Base-by-base conservation (phyloP, 2,797 vertebrate genomes). In the Xiphophorus birchmanni region DNA sequence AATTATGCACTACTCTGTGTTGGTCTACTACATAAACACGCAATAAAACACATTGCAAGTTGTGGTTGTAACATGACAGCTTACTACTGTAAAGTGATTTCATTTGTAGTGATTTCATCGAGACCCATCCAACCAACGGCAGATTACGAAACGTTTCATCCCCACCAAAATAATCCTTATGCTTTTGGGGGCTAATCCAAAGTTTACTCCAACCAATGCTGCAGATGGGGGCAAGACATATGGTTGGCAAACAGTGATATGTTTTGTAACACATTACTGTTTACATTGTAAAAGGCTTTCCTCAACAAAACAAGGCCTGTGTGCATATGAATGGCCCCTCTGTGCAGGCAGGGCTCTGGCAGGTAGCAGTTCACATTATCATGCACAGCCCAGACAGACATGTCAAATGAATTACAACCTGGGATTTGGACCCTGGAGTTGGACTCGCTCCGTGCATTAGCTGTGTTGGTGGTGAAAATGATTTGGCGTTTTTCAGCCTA, bases 241-340 rank as follows among this genome's bases (percentile, higher is more conserved):
- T 87, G 86, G 90, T 90, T 91, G 74, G 84, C 85, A 89, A 91
- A 92, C 88, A 90, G 45, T 84, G 85, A 90, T 89, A 73, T 89
- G 90, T 92, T 92, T 91, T 93, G 83, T 89, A 88, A 91, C 90
- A 85, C 88, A 80, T 86, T 73, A 78, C 85, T 48, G 78, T 94
- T 94, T 87, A 93, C 86, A 71, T 92, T 91, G 90, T 90, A 87
- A 91, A 91, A 71, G 67, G 90, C 84, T 67, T 73, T 63, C 29
- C 10, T 72, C 65, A 72, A 73, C 76, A 81, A 85, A 90, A 93
- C 87, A 91, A 89, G 91, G 80, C 86, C 29, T 2, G 73, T 73
- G 82, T 84, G 85, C 85, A 23, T 44, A 58, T 95, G 93, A 95
- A 95, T 95, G 73, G 90, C 84, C 78, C 69, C 89, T 87, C 76